Evolutionary conservation across 2,888 invertebrate species (phyloP).

Genomic region (Pasiphila rectangulata): DNA sequence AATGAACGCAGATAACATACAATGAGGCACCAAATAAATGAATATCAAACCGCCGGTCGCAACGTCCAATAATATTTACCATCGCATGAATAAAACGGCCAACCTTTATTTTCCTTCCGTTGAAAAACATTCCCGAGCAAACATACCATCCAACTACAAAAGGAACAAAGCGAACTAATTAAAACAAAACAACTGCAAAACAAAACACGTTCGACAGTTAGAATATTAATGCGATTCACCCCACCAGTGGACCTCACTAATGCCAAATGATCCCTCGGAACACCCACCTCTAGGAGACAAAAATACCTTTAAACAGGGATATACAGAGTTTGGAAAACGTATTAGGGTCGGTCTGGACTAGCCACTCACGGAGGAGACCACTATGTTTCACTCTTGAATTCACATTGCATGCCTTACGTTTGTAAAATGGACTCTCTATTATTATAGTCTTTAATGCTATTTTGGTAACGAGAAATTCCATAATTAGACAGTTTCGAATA

Average conservation of each 20-base stretch:
- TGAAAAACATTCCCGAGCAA: conserved; percentile 14
- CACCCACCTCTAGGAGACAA: conserved; percentile 34
- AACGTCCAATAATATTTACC: background rate
- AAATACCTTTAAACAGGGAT: conserved; percentile 41
- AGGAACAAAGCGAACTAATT: conserved; percentile 44
- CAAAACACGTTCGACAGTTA: conserved; percentile 69
- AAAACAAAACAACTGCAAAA: conserved; percentile 61
- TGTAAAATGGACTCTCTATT: too few relatives aligned
- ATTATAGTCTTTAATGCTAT: too few relatives aligned
- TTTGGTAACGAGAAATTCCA: too few relatives aligned
- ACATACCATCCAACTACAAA: conserved; percentile 19
- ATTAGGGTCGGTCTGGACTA: too few relatives aligned
- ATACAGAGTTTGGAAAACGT: too few relatives aligned
- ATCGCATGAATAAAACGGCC: background rate
- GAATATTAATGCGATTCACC: conserved; percentile 65
- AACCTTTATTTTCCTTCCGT: conserved; percentile 6
- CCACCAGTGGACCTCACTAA: conserved; percentile 50
- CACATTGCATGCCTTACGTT: too few relatives aligned
- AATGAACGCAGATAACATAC: too few relatives aligned
- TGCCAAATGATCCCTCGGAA: conserved; percentile 52
- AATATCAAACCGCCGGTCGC: background rate
- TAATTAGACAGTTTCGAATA: too few relatives aligned
- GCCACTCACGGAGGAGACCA: too few relatives aligned
- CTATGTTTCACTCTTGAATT: too few relatives aligned
- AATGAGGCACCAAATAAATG: background rate